A percentile compares a stretch with the other conserved stretches of the same genome.
Evolutionary conservation across 1,140 invertebrate species (phyloP).

Genomic region (Nylanderia fulva): DNA sequence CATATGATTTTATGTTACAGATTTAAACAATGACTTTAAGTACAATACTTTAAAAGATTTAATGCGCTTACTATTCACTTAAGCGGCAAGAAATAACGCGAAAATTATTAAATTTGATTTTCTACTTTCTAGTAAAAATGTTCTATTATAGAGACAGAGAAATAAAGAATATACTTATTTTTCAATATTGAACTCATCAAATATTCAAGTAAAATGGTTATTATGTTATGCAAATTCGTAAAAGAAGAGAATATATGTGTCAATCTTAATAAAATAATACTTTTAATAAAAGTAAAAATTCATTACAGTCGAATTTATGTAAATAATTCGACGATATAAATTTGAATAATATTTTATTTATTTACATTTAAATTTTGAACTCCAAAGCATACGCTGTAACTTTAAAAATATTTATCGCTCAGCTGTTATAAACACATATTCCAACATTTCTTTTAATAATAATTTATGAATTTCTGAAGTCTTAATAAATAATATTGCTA

Average conservation of each 20-base stretch:
- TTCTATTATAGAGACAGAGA: not conserved
- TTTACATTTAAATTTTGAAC: too few species aligned
- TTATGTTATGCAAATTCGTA: not conserved
- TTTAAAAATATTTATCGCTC: not conserved
- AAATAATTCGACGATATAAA: too few species aligned
- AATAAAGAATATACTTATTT: not conserved
- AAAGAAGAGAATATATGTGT: not conserved
- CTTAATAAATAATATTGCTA: not conserved
- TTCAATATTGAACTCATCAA: not conserved
- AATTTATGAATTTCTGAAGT: not conserved
- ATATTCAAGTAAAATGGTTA: not conserved
- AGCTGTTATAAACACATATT: too few species aligned
- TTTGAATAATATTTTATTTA: too few species aligned
- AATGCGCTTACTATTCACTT: constrained; percentile 5
- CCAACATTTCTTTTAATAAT: constrained; percentile 6
- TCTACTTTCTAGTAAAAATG: not conserved
- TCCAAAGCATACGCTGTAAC: too few species aligned
- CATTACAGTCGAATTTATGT: not conserved
- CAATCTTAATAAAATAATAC: constrained; percentile 9
- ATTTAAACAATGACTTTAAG: not conserved
- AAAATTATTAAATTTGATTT: constrained; percentile 29
- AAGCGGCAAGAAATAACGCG: not conserved
- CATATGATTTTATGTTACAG: not conserved
- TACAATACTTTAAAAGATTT: not conserved
- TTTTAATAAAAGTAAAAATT: not conserved